These are phyloP conservation scores for Mareca strepera DNA, from an alignment of 2,797 vertebrate species.

Conservation along the genomic window DNA sequence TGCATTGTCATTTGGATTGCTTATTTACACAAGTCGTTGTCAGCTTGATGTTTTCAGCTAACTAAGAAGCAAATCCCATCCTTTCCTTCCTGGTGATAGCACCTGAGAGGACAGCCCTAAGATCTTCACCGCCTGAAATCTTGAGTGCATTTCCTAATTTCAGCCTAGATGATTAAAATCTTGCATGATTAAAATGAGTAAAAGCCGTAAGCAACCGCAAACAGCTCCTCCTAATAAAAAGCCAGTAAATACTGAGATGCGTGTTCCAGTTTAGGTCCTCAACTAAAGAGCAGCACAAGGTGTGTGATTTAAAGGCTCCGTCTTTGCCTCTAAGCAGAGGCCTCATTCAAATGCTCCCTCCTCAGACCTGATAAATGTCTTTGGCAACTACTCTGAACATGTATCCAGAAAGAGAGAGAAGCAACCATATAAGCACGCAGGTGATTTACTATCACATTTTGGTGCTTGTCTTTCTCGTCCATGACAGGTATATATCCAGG, in stretches of 20 bases:
- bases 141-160: not conserved
- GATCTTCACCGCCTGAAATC: not conserved
- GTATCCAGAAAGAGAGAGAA: not conserved
- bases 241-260: not conserved
- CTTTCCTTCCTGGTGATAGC: not conserved
- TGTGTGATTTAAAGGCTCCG: not conserved
- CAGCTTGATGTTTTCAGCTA: not conserved
- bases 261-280: not conserved
- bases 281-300: not conserved
- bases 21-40: fast-evolving
- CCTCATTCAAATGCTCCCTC: not conserved
- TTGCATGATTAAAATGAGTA: not conserved
- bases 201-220: not conserved
- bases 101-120: not conserved
- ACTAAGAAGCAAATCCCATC: not conserved
- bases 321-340: not conserved
- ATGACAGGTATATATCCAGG: not conserved
- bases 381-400: not conserved
- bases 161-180: not conserved
- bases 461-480: not conserved
- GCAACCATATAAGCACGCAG: not conserved
- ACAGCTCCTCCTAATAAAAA: not conserved
- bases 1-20: not conserved
- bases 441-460: slow-evolving; percentile 25
- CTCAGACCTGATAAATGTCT: not conserved